Conservation (phyloP, 2,797 vertebrate genomes). For the Pelochelys cantorii region DNA sequence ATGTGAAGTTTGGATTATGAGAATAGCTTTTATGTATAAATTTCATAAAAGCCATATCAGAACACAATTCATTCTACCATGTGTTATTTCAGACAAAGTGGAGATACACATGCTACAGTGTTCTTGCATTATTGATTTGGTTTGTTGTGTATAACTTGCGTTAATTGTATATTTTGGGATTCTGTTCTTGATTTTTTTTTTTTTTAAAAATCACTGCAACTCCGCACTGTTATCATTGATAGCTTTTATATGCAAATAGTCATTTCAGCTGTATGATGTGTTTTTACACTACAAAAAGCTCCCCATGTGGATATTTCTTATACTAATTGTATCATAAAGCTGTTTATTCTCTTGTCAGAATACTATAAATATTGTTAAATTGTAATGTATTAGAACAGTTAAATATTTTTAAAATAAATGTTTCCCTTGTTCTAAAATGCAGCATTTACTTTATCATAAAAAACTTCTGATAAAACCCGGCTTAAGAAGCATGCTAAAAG, state of each 20-base stretch:
- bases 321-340: constrained; percentile 96
- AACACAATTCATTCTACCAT: constrained; percentile 80
- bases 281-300: constrained; percentile 92
- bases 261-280: constrained; percentile 90
- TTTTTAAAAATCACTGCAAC: constrained; percentile 78
- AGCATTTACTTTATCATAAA: constrained; percentile 75
- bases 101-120: constrained; percentile 82
- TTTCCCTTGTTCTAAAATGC: constrained; percentile 89
- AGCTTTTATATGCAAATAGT: constrained; percentile 86
- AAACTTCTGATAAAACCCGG: constrained; percentile 62
- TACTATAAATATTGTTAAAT: constrained; percentile 96
- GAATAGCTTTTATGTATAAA: constrained; percentile 79
- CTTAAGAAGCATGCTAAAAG: constrained; percentile 59
- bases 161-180: constrained; percentile 87
- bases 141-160: constrained; percentile 84
- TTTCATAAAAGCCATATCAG: constrained; percentile 82
- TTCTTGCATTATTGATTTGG: constrained; percentile 79
- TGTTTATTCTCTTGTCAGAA: constrained; percentile 98
- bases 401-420: constrained; percentile 99
- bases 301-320: constrained; percentile 92
- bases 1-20: constrained; percentile 78
- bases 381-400: constrained; percentile 96
- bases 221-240: constrained; percentile 83
- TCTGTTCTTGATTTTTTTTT: constrained; percentile 81
- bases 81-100: constrained; percentile 84